Conservation (phyloP, 2,113 vertebrate genomes). For the Syrrhaptes paradoxus region DNA sequence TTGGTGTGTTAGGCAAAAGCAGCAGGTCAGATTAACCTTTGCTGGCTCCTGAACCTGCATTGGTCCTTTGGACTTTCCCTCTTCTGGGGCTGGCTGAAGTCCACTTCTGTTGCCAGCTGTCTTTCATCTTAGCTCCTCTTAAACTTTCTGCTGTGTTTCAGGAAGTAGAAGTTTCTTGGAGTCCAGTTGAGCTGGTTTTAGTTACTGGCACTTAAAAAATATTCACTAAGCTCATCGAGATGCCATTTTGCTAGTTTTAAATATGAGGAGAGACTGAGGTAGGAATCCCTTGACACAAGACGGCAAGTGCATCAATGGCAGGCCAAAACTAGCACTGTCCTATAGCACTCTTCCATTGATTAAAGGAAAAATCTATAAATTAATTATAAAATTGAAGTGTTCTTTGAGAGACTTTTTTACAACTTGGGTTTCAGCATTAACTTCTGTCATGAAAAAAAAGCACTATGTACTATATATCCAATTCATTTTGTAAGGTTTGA, state of each 20-base stretch:
- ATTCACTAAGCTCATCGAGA: not conserved
- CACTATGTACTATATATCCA: not conserved
- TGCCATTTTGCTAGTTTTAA: not conserved
- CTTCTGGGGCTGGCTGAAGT: not conserved
- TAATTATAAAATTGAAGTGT: not conserved
- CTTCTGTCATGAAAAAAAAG: not conserved
- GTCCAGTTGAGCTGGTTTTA: not conserved
- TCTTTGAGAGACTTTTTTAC: not conserved
- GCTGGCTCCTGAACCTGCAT: not conserved
- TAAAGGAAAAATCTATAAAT: not conserved
- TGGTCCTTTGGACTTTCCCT: not conserved
- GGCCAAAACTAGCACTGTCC: not conserved
- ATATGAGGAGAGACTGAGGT: not conserved
- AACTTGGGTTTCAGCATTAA: not conserved
- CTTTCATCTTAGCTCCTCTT: not conserved
- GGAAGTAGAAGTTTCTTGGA: not conserved
- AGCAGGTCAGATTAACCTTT: not conserved
- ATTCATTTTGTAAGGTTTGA: not conserved
- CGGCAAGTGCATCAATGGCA: not conserved
- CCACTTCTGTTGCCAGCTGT: not conserved
- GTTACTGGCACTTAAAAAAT: not conserved
- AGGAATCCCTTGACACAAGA: not conserved
- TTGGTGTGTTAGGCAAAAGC: not conserved
- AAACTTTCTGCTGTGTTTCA: not conserved
- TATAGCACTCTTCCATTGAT: not conserved